Percentiles rank a stretch among this genome's conserved stretches.
These are phyloP conservation scores for Myotis myotis DNA, from an alignment of 2,797 vertebrate species.

Conservation along the genomic window DNA sequence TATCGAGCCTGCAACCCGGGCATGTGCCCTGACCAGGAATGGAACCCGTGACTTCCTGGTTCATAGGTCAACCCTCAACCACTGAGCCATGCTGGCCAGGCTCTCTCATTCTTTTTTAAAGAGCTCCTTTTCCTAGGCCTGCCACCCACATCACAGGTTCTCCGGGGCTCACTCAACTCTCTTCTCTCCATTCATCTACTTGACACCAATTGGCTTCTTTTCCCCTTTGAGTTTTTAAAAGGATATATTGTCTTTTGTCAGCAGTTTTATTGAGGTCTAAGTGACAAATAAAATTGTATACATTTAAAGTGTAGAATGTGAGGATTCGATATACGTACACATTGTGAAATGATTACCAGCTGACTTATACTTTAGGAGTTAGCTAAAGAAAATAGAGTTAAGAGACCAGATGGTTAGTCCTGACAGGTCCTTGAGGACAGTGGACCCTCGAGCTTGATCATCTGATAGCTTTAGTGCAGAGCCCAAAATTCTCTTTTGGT, in stretches of 20 bases:
- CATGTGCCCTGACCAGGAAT: too few relatives aligned
- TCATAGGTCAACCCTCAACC: too few relatives aligned
- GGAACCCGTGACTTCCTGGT: too few relatives aligned
- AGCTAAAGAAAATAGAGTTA: background rate
- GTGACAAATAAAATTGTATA: background rate
- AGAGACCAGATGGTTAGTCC: background rate
- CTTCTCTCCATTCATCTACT: background rate
- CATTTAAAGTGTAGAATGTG: background rate
- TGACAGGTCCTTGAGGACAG: background rate
- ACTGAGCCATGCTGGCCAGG: too few relatives aligned
- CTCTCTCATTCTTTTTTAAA: background rate
- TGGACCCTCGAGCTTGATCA: background rate
- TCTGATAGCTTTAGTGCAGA: background rate
- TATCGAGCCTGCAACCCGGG: too few relatives aligned
- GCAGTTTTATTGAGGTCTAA: background rate
- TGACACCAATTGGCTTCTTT: background rate
- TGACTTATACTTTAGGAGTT: background rate
- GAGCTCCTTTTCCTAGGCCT: background rate
- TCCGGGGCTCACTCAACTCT: accelerated
- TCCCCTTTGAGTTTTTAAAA: background rate
- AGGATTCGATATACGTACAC: background rate
- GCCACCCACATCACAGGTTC: background rate
- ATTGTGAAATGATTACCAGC: background rate
- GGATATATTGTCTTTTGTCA: background rate
- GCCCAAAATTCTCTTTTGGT: background rate